These are phyloP conservation scores for Vanessa atalanta DNA, from an alignment of 1,140 invertebrate genomes.

Conservation along the genomic window DNA sequence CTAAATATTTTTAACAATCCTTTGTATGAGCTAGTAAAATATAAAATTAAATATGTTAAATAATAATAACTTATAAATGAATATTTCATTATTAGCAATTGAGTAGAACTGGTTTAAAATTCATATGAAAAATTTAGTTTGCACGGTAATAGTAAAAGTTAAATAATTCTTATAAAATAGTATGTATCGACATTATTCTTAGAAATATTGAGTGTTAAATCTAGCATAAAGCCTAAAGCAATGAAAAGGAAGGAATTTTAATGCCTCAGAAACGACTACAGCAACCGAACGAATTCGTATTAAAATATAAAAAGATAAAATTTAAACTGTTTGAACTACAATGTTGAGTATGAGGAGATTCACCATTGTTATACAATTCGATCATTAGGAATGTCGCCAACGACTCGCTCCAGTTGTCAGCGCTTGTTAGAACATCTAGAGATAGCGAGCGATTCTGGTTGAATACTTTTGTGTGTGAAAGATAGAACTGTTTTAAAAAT, in stretches of 20 bases:
- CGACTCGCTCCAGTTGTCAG: constrained; percentile 19
- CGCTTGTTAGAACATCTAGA: constrained; percentile 32
- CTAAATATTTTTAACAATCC: no score
- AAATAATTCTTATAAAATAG: no score
- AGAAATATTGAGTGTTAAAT: no score
- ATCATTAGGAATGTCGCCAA: constrained; percentile 35
- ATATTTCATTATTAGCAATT: no score
- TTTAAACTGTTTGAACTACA: constrained; percentile 18
- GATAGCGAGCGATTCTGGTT: constrained; percentile 10
- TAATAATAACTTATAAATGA: no score
- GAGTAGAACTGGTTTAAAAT: no score
- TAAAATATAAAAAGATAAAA: background rate
- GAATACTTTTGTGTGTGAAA: constrained; percentile 5
- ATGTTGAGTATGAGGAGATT: constrained; percentile 13
- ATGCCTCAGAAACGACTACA: background rate
- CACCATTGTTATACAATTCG: constrained; percentile 34
- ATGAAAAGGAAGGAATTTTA: background rate
- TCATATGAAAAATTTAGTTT: no score
- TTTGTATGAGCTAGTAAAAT: no score
- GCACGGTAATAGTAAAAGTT: no score
- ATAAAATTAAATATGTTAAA: no score
- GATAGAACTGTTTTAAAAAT: constrained; percentile 4
- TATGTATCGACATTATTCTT: no score
- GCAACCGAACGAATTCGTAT: background rate
- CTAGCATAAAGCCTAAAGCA: no score